Conservation (phyloP, 2,113 vertebrate genomes). For the Rhinoptilus africanus region DNA sequence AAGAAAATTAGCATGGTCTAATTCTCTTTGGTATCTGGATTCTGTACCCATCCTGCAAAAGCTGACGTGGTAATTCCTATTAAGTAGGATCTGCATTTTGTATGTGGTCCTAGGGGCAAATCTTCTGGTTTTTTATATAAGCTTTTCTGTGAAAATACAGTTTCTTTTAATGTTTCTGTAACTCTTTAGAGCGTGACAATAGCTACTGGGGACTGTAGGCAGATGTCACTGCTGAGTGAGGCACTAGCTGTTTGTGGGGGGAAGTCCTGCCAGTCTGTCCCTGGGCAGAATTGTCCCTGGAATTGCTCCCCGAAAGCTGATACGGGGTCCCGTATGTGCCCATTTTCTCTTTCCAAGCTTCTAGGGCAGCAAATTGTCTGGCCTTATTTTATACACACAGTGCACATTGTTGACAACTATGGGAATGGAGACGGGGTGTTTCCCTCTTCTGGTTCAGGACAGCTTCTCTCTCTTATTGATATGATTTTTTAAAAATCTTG, state of each 20-base stretch:
- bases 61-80: neutral
- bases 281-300: too few species aligned
- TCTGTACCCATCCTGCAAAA: neutral
- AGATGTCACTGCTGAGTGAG: neutral
- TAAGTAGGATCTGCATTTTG: neutral
- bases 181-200: neutral
- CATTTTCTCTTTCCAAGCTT: neutral
- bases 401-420: neutral
- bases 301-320: neutral
- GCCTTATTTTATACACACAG: neutral
- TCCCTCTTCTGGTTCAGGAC: neutral
- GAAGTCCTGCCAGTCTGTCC: neutral
- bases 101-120: neutral
- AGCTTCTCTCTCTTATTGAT: neutral
- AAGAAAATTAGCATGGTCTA: neutral
- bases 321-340: rapidly evolving
- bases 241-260: neutral
- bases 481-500: neutral
- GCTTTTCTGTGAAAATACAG: neutral
- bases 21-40: neutral
- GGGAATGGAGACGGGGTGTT: neutral
- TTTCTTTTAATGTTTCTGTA: neutral
- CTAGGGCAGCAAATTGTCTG: neutral
- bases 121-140: neutral
- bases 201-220: neutral